Evolutionary conservation across 1,140 invertebrate species (phyloP).

Genomic region (Achroia grisella): DNA sequence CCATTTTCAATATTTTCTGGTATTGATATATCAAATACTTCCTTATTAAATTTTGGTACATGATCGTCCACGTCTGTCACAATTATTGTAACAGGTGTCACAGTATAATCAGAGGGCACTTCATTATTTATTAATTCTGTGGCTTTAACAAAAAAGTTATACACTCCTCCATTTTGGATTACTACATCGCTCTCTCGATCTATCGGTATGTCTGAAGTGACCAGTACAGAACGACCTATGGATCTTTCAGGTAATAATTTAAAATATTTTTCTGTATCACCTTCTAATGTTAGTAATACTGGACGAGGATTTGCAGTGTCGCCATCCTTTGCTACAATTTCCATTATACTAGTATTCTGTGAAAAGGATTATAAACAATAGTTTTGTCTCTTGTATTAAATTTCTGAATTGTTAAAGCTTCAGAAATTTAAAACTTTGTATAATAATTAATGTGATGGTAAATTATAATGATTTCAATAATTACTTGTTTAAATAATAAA

Average conservation of each 20-base stretch:
- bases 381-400: no score
- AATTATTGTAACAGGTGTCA: slow-evolving; percentile 83
- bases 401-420: background rate
- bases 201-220: slow-evolving; percentile 78
- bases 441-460: background rate
- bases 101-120: slow-evolving; percentile 79
- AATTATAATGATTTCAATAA: background rate
- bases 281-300: slow-evolving; percentile 79
- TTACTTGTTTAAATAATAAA: background rate
- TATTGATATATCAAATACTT: slow-evolving; percentile 80
- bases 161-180: slow-evolving; percentile 85
- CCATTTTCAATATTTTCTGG: slow-evolving; percentile 84
- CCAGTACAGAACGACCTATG: slow-evolving; percentile 72
- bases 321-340: slow-evolving; percentile 83
- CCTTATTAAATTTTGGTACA: slow-evolving; percentile 82
- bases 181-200: slow-evolving; percentile 84
- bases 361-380: slow-evolving; percentile 9
- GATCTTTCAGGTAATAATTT: slow-evolving; percentile 72
- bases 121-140: slow-evolving; percentile 84
- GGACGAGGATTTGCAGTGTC: slow-evolving; percentile 82
- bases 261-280: slow-evolving; percentile 81
- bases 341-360: slow-evolving; percentile 74
- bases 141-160: slow-evolving; percentile 82
- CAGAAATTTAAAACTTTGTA: background rate
- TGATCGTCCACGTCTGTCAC: slow-evolving; percentile 91